Base-by-base conservation (phyloP, 2,888 invertebrate species). In the Nomada hirtipes region DNA sequence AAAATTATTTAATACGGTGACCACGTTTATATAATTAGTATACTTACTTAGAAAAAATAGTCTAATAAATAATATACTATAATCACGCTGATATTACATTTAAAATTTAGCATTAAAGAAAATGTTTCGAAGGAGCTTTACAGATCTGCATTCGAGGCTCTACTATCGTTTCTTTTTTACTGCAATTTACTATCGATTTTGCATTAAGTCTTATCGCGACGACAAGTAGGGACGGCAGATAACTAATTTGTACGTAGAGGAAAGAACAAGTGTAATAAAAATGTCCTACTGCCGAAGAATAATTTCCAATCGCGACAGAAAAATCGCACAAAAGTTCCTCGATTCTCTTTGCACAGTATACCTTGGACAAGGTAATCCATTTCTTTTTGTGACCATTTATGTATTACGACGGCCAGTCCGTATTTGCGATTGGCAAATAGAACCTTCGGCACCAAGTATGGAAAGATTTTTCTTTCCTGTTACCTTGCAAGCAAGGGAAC, bases 121-220 rank as follows among this genome's bases (percentile, higher is more conserved):
- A 50, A 50, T 4, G 13, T 50, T 15, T 11, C 15, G 50, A 50
- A 7, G 15, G 13, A 50, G 15, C 18, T 15, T 7, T 18, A 18
- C 50, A 50, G 4, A 50, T 4, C 50, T 50, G 13, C 13, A 15
- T 18, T 64, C 29, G 7, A 29, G 29, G 7, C 36, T 64, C 1
- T 23, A 15, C 23, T 20, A 20, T 15, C 9, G 15, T 69, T 68
- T 42, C 4, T 9, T 70, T 59, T 47, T 59, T 26, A 15, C 10
- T 23, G 9, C 57, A 57, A n/a, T n/a, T 57, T 42, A n/a, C 10
- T 69, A 69, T 55, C 23, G 69, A 57, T 57, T 44, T 69, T 69
- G 4, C 57, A 57, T 57, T 26, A 7, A 69, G n/a, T 13, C 23
- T 13, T 29, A 23, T 0, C 18, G 7, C 3, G 20, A n/a, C 44